Conservation (phyloP, 2,888 invertebrate genomes). For the Noctua comes region DNA sequence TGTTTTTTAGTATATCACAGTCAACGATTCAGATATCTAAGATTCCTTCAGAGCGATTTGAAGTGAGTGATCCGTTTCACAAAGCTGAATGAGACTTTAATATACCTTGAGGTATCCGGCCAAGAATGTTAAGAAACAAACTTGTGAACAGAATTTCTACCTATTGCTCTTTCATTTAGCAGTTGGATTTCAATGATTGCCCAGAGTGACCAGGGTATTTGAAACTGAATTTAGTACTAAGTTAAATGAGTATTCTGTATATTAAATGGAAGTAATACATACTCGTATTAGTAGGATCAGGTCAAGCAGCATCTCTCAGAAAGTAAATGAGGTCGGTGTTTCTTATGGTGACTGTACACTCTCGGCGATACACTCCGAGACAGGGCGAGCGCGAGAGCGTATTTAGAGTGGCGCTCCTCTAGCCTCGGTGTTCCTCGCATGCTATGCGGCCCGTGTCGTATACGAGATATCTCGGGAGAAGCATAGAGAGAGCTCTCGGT, state of each 20-base stretch:
- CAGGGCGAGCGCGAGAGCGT: background rate
- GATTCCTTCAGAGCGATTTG: conserved; percentile 6
- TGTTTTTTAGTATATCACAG: conserved; percentile 2
- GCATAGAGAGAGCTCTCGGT: too few relatives aligned
- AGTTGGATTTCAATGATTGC: conserved; percentile 14
- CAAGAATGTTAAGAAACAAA: conserved; percentile 47
- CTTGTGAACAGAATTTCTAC: conserved; percentile 19
- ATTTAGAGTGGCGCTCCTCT: background rate
- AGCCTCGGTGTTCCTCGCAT: background rate
- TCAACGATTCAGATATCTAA: conserved; percentile 2
- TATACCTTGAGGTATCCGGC: conserved; percentile 27
- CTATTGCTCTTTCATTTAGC: conserved; percentile 17
- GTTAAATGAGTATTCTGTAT: background rate
- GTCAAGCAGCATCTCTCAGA: background rate
- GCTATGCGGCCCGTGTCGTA: background rate
- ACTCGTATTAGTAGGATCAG: background rate
- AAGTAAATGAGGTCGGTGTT: background rate
- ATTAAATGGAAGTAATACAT: background rate
- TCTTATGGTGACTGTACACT: background rate
- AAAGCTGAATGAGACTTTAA: conserved; percentile 28
- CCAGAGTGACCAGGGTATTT: background rate
- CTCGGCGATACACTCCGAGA: background rate
- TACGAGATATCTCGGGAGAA: background rate
- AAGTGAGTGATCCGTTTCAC: conserved; percentile 18
- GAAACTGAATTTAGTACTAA: conserved; percentile 7